Base-by-base conservation (phyloP, 2,888 invertebrate genomes). In the Selenia dentaria region DNA sequence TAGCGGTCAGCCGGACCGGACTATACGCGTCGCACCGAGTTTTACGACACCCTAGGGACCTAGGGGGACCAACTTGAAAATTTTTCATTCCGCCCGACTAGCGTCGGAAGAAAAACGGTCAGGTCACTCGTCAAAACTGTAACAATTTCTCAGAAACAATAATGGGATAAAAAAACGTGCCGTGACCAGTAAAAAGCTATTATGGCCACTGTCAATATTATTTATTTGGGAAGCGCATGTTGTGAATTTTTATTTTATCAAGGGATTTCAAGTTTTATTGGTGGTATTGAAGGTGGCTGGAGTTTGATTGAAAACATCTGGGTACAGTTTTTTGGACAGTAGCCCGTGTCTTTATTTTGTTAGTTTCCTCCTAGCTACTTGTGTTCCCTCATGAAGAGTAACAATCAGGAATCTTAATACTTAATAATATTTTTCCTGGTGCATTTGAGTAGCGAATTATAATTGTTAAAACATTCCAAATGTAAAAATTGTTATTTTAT, bases 81-180 rank as follows among this genome's bases (percentile, higher is more conserved):
- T 83, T 91, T 91, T 91, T 91, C 90, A 91, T 90, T 88, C 86
- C 82, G 59, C 62, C 70, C 83, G 74, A 79, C 79, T 74, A 74
- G 71, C 67, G 59, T 67, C 67, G 73, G 67, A 87, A 88, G 89
- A 90, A 84, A 88, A 84, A 90, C 83, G 85, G 84, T 57, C 79
- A 71, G 89, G 86, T 89, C 89, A 86, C 85, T 86, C 88, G 82
- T 90, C 89, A 90, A 89, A 90, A 89, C 83, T 89, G 87, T 89
- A 70, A 89, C 89, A 88, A 90, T 90, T 88, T 88, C 89, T 90
- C 88, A 87, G 84, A 83, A 89, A 90, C 88, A 89, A 88, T 89
- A 88, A 90, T 88, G 74, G 85, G 74, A 83, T 82, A 81, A 80
- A 83, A n/a, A 75, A 79, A 76, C 75, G 70, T 71, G 76, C 42